phyloP scores from a whole-genome alignment of 2,797 vertebrate genomes.

The Netta rufina region DNA sequence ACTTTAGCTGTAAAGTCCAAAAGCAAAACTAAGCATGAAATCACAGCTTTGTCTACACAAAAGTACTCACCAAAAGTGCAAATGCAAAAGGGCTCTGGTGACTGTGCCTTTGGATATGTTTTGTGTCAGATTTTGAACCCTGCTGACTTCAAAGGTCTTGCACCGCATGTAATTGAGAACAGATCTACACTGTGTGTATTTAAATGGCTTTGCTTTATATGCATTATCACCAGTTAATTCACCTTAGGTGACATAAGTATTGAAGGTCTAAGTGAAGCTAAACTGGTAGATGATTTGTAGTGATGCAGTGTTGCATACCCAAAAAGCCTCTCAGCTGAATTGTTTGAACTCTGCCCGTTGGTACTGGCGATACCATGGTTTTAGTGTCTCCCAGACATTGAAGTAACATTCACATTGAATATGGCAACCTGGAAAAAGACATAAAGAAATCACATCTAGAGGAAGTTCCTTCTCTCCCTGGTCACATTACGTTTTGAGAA shows the following conservation, averaged over 20 bases:
- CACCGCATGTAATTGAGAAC: background rate
- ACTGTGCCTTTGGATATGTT: background rate
- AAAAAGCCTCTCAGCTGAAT: background rate
- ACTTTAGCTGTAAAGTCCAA: background rate
- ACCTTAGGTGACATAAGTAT: background rate
- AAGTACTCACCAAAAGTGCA: background rate
- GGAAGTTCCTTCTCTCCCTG: background rate
- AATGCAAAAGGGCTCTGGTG: background rate
- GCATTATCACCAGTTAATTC: background rate
- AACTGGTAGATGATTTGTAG: background rate
- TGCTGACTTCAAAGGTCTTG: background rate
- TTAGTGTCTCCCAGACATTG: accelerated
- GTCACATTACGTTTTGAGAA: background rate
- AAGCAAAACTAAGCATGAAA: background rate
- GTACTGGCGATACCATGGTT: background rate
- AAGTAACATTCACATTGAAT: background rate
- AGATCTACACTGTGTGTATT: background rate
- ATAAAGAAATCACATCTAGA: background rate
- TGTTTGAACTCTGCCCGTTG: background rate
- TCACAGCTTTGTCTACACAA: background rate
- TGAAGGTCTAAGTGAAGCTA: background rate
- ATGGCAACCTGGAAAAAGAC: background rate
- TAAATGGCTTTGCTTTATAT: background rate
- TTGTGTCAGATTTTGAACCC: background rate
- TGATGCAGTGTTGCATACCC: background rate